Evolutionary conservation across 2,888 invertebrate genomes (phyloP).

Genomic region (Trisateles emortualis): DNA sequence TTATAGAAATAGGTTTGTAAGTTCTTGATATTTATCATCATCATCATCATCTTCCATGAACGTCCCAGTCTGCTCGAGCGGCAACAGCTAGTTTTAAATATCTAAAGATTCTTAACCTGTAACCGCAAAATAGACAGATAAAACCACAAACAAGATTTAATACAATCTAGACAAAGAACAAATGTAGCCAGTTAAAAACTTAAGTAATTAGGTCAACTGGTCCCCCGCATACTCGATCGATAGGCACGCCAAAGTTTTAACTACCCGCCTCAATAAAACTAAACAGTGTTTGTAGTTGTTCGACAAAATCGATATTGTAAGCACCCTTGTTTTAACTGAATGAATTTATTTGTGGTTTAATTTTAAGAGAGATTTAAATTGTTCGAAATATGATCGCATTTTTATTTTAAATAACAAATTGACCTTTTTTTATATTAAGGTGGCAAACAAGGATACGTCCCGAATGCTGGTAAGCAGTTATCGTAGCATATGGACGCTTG

Average conservation of each 20-base stretch:
- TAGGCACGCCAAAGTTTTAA: constrained; percentile 67
- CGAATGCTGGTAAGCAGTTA: no score
- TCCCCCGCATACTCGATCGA: constrained; percentile 65
- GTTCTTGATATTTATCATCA: no score
- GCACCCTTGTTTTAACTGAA: constrained; percentile 36
- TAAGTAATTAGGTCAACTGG: constrained; percentile 79
- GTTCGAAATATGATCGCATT: no score
- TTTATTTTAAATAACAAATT: no score
- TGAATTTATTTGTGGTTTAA: constrained; percentile 25
- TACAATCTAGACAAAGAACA: constrained; percentile 46
- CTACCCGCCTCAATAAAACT: constrained; percentile 72
- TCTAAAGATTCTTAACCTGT: background rate
- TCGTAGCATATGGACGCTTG: no score
- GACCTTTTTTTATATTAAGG: no score
- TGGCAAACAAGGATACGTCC: no score
- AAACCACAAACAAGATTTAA: constrained; percentile 4
- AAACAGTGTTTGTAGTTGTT: constrained; percentile 67
- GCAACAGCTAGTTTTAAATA: no score
- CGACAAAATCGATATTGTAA: constrained; percentile 65
- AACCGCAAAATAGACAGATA: background rate
- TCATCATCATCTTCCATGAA: no score
- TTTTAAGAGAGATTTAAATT: no score
- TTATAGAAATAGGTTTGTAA: no score
- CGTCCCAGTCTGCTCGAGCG: no score
- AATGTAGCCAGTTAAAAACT: constrained; percentile 67